phyloP scores from a whole-genome alignment of 2,113 vertebrate species.

The Notiomystis cincta region DNA sequence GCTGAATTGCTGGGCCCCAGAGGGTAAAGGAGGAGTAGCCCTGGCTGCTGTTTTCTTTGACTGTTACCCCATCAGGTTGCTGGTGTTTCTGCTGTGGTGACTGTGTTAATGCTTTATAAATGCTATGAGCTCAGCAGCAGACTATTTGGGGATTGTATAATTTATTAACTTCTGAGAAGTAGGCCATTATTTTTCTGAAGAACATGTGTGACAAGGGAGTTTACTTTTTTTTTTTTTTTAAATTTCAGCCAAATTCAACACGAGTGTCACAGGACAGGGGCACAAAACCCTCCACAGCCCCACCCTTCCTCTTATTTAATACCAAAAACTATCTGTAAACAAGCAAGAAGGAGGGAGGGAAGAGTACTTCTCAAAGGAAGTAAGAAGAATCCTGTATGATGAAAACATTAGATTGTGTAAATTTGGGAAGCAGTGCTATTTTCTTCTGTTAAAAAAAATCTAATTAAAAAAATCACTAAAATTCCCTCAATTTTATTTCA shows the following conservation, averaged over 20 bases:
- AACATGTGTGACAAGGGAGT: background rate
- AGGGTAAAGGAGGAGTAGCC: background rate
- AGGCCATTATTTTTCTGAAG: background rate
- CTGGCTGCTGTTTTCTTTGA: background rate
- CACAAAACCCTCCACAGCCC: background rate
- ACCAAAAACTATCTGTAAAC: background rate
- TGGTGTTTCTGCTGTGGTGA: background rate
- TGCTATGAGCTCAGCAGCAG: background rate
- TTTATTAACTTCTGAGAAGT: background rate
- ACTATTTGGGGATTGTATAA: background rate
- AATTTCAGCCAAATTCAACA: background rate
- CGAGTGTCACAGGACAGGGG: background rate
- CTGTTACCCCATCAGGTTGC: background rate
- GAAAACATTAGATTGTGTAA: background rate
- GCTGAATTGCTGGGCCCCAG: background rate
- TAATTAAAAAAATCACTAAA: background rate
- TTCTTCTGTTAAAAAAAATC: background rate
- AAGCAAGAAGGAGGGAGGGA: background rate
- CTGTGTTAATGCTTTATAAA: constrained; percentile 4
- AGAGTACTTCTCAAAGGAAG: background rate
- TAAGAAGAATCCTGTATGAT: background rate
- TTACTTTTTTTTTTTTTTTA: background rate
- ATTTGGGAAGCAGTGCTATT: background rate
- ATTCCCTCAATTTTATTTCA: background rate
- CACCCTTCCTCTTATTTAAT: constrained; percentile 9